Evolutionary conservation across 1,140 invertebrate species (phyloP).

Genomic region (Limonius californicus): DNA sequence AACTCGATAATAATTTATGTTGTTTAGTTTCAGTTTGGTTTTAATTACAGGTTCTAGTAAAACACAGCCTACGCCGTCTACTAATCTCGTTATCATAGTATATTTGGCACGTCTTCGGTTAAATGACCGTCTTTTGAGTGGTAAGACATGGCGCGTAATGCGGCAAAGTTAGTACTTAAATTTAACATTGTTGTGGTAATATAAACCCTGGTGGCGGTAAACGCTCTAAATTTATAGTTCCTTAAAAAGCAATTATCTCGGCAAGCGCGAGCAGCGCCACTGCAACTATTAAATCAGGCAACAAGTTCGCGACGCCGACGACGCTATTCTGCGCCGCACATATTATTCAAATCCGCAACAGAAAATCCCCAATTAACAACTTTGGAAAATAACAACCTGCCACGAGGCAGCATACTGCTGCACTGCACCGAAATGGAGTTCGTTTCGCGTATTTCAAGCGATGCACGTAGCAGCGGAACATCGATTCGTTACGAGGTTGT

Average conservation of each 20-base stretch:
- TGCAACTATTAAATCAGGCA: conserved; percentile 32
- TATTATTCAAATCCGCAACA: not conserved
- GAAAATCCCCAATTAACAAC: conserved; percentile 5
- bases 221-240: conserved; percentile 35
- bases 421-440: too few species aligned
- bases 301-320: conserved; percentile 3
- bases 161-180: not conserved
- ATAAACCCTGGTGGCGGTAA: conserved; percentile 25
- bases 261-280: conserved; percentile 10
- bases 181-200: conserved; percentile 22
- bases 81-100: too few species aligned
- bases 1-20: too few species aligned
- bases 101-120: too few species aligned
- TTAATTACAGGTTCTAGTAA: too few species aligned
- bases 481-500: not conserved
- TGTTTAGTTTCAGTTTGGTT: too few species aligned
- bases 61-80: too few species aligned
- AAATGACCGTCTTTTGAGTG: not conserved
- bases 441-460: too few species aligned
- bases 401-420: too few species aligned
- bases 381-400: not conserved
- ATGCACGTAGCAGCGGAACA: not conserved
- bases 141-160: not conserved
- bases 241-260: conserved; percentile 36
- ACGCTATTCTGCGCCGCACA: not conserved